These are phyloP conservation scores for Epinotia nisella DNA, from an alignment of 2,888 invertebrate genomes.

Conservation along the genomic window DNA sequence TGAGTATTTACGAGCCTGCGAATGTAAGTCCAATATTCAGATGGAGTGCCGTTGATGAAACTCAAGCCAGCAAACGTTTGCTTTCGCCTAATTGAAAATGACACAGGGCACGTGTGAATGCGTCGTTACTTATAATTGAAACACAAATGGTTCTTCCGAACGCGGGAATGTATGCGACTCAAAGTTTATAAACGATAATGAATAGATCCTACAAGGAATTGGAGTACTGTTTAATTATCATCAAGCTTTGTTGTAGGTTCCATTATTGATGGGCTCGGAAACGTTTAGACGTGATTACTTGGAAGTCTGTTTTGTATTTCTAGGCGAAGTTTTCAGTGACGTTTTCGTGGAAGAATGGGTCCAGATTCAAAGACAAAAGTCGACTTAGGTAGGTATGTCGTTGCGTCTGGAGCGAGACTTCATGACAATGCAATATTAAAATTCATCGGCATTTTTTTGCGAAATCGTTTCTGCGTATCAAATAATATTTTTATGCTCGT, in stretches of 20 bases:
- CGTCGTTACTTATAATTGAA: conserved; percentile 41
- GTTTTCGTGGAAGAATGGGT: too few relatives aligned
- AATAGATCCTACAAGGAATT: conserved; percentile 17
- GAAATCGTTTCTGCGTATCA: not conserved
- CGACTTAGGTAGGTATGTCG: too few relatives aligned
- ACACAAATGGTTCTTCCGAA: conserved; percentile 25
- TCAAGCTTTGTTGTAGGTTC: conserved; percentile 11
- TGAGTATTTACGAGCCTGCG: not conserved
- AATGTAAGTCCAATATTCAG: conserved; percentile 34
- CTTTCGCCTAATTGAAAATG: conserved; percentile 69
- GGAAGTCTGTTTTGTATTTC: not conserved
- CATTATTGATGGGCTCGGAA: conserved; percentile 16
- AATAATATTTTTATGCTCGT: not conserved
- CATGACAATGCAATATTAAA: not conserved
- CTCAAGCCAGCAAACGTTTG: conserved; percentile 56
- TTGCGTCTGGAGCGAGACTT: too few relatives aligned
- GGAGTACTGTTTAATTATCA: conserved; percentile 6
- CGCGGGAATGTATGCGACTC: conserved; percentile 3
- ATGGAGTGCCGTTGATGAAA: conserved; percentile 63
- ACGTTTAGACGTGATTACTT: conserved; percentile 19
- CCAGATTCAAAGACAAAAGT: too few relatives aligned
- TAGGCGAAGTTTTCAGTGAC: too few relatives aligned
- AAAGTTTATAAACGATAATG: conserved; percentile 20
- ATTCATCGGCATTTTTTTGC: not conserved
- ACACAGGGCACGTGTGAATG: conserved; percentile 50